Evolutionary conservation across 2,888 invertebrate genomes (phyloP).

Genomic region (Drosophila antonietae): DNA sequence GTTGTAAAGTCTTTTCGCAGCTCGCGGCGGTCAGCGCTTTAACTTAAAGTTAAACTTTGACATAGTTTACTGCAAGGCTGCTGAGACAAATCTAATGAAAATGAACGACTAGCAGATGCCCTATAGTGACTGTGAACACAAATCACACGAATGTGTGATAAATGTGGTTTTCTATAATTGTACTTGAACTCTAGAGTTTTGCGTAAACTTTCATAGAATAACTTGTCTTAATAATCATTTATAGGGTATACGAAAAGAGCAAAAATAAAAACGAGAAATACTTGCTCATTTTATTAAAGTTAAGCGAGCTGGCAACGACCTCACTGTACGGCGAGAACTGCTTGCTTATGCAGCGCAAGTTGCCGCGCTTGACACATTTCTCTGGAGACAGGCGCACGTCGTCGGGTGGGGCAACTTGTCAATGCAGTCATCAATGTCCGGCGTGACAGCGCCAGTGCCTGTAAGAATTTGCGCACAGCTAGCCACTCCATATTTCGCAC

Average conservation of each 20-base stretch:
- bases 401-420: slow-evolving; percentile 68
- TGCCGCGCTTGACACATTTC: slow-evolving; percentile 75
- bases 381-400: slow-evolving; percentile 61
- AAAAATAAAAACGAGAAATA: slow-evolving; percentile 17
- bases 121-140: background rate
- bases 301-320: background rate
- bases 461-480: slow-evolving; percentile 66
- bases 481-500: slow-evolving; percentile 8
- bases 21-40: slow-evolving; percentile 53
- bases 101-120: background rate
- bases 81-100: background rate
- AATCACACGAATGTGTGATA: too few relatives aligned
- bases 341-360: slow-evolving; percentile 78
- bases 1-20: slow-evolving; percentile 43
- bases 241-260: background rate
- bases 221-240: too few relatives aligned
- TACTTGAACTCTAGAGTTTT: background rate
- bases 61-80: slow-evolving; percentile 44
- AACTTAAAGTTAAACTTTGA: slow-evolving; percentile 57
- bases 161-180: background rate
- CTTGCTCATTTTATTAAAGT: slow-evolving; percentile 26
- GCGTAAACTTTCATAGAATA: too few relatives aligned
- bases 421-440: slow-evolving; percentile 76
- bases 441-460: slow-evolving; percentile 64
- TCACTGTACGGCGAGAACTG: slow-evolving; percentile 47